Base-by-base conservation (phyloP, 2,888 invertebrate species). In the Zygothrica quintamaculata region DNA sequence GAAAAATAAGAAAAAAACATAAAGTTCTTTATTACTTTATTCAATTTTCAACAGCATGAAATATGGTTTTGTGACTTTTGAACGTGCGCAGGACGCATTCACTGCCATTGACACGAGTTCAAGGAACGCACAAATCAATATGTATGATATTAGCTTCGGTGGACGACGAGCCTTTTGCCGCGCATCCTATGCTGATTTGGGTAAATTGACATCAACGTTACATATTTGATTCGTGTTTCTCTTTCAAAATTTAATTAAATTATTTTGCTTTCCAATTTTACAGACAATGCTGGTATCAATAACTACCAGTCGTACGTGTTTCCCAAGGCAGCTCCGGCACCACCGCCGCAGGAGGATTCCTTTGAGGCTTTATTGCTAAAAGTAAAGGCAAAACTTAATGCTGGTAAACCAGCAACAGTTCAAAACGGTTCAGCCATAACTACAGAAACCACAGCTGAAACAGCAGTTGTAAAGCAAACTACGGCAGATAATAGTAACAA, bases 41-140 rank as follows among this genome's bases (percentile, higher is more conserved):
- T 26, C 42, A 9, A 15, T 22, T 34, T 11, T 4, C 4, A n/a
- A 44, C 25, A 97, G 97, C 12, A 95, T 96, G 82, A 95, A 96
- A 77, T 98, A 97, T 91, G 98, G 97, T 0, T 98, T 98, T 92
- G 96, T 98, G 60, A 98, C 97, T 11, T 98, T 94, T 90, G 93
- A 93, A 47, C 93, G 95, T 62, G 94, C 95, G 46, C 93, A 94
- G 68, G 96, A 97, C 91, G 97, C 97, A 7, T 96, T 95, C 91
- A 92, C 93, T 60, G 97, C 97, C 0, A 95, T 97, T 18, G 97
- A 97, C 87, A 94, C 94, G 42, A 96, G 96, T 0, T 94, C 94
- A 71, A 92, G 93, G 50, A 93, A 95, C 84, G 92, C 92, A 0
- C 90, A 91, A 43, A 93, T 94, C 84, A 94, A 94, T 6, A 93